Base-by-base conservation (phyloP, 2,888 invertebrate species). In the Microplitis manilae region DNA sequence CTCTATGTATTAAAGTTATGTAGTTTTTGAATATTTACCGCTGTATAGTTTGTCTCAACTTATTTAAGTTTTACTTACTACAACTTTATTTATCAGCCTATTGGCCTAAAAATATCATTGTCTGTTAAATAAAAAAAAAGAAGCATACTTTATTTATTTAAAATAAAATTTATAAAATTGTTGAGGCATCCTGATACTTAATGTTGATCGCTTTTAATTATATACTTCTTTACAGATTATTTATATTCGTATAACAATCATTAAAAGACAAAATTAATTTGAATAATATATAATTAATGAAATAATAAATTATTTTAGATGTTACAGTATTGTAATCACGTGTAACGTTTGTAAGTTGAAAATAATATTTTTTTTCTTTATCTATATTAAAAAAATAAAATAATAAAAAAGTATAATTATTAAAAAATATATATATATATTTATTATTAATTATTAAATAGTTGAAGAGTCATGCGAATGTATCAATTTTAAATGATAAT, bases 1-100 rank as follows among this genome's bases (percentile, higher is more conserved):
- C 1, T 30, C 30, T 38, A 6, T 62, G 62, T 72, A 59, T 30
- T 9, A 41, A 41, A 73, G 71, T 73, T 73, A 73, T 73, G 73
- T 73, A 73, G 73, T 73, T 73, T 62, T 73, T 64, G 9, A 41
- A 73, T 38, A 73, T 73, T 73, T 73, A 73, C 17, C 39, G 73
- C 17, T 65, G 65, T 73, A 73, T 15, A 73, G 73, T 65, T 73
- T 73, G 73, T 73, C 73, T 73, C 73, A 50, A 15, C 30, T 38
- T 30, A 6, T 8, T 67, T 0, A 67, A 38, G 30, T 30, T 30
- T 2, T 30, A 30, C 30, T 30, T 30, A 30, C 4, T 30, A 30
- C 30, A 4, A 30, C 2, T 30, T 30, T 30, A 30, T 30, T 30
- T 30, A 30, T 30, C 30, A 2, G 30, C 38, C 67, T 67, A n/a